Base-by-base conservation (phyloP, 2,797 vertebrate species). In the Diplodus sargus region DNA sequence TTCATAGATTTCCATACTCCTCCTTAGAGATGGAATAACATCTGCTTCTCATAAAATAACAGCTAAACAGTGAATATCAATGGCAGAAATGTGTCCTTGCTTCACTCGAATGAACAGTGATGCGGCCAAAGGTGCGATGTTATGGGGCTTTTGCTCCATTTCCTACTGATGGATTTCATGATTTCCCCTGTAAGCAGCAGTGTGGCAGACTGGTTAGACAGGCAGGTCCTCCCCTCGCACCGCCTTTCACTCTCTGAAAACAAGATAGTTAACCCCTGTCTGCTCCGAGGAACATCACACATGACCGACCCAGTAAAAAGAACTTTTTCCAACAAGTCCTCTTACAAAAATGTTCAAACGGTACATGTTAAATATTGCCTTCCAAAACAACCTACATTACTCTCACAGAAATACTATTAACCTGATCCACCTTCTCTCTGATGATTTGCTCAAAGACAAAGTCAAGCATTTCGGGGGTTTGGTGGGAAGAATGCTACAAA, bases 231-330 rank as follows among this genome's bases (percentile, higher is more conserved):
- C 57, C 30, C 59, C 8, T 48, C 25, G 17, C 47, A 23, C 42
- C 34, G 43, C 17, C 51, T 57, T 30, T 64, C 60, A 22, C 6
- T 53, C 39, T 76, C 34, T 64, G 48, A 53, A 30, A 43, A 14
- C 53, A 47, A 17, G 11, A 65, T 28, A 56, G 30, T 48, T 68
- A 68, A 71, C 58, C 30, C 43, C 62, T 63, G 76, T 62, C 52
- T 53, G 18, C 53, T 64, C 16, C 42, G 56, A 22, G 22, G 22
- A 65, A 42, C 48, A 70, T 70, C 66, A 66, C 15, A 52, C 54
- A 48, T n/a, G 42, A 70, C 54, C 64, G 25, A 70, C 22, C 23
- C 20, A 20, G 17, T 34, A 71, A 53, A 53, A 0, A 16, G 0
- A 47, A 47, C 0, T 5, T 53, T 34, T 20, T 22, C 48, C 39